Percentiles rank a stretch among this genome's conserved stretches.
Conservation (phyloP, 2,888 invertebrate genomes). For the Macrophya annulata region DNA sequence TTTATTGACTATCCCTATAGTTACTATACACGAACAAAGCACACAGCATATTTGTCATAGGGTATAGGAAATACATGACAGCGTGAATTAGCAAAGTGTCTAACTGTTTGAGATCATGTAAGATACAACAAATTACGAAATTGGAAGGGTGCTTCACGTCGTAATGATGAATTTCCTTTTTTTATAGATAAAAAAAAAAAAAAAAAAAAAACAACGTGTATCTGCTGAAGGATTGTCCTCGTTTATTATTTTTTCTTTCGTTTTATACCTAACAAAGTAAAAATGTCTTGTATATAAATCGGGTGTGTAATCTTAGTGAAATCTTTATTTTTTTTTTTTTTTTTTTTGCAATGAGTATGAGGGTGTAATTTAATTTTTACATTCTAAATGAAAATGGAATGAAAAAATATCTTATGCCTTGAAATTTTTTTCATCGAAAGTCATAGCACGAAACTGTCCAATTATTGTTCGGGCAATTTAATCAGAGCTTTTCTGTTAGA, state of each 20-base stretch:
- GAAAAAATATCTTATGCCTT: neutral
- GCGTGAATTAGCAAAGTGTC: neutral
- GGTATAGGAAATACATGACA: neutral
- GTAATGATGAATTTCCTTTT: too few relatives aligned
- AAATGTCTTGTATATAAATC: too few relatives aligned
- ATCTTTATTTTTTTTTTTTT: too few relatives aligned
- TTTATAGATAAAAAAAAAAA: too few relatives aligned
- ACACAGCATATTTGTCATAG: neutral
- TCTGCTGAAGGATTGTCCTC: too few relatives aligned
- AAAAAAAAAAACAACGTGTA: too few relatives aligned
- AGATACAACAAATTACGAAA: too few relatives aligned
- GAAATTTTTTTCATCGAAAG: neutral
- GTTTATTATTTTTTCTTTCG: too few relatives aligned
- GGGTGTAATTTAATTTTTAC: neutral
- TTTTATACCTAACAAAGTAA: too few relatives aligned
- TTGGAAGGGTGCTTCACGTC: too few relatives aligned
- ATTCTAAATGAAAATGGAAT: neutral
- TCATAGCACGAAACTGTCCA: neutral
- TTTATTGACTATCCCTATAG: neutral
- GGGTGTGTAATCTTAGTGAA: too few relatives aligned
- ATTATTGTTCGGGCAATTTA: constrained; percentile 46
- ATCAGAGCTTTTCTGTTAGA: constrained; percentile 29
- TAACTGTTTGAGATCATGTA: neutral
- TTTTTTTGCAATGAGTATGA: too few relatives aligned
- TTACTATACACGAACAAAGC: neutral